These are phyloP conservation scores for Temnothorax curvispinosus DNA, from an alignment of 1,140 invertebrate species.

Conservation along the genomic window DNA sequence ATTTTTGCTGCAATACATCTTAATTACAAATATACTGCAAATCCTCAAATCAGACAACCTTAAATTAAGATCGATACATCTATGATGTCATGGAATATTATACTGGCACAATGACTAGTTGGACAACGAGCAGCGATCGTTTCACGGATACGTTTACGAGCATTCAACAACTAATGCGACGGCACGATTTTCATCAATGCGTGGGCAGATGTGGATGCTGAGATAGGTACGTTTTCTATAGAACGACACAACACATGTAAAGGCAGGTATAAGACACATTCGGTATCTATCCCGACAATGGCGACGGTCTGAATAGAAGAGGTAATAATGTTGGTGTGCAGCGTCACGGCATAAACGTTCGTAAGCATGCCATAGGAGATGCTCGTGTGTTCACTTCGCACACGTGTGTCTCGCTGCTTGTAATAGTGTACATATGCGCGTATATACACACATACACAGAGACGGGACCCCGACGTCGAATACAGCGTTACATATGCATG, in stretches of 20 bases:
- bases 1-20: background rate
- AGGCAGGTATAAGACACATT: background rate
- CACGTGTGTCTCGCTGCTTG: background rate
- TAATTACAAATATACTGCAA: background rate
- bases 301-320: conserved; percentile 48
- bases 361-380: conserved; percentile 26
- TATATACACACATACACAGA: too few species aligned
- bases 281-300: background rate
- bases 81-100: background rate
- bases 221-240: background rate
- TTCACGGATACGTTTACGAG: background rate
- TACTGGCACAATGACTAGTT: background rate
- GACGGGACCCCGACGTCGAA: background rate
- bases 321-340: conserved; percentile 59
- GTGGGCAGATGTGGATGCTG: background rate
- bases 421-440: background rate
- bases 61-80: background rate
- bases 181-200: background rate
- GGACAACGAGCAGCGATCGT: background rate
- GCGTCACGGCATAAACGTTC: conserved; percentile 30
- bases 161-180: background rate
- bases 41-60: too few species aligned
- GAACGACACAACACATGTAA: background rate
- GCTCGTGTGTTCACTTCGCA: background rate
- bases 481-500: conserved; percentile 59